Evolutionary conservation across 2,888 invertebrate genomes (phyloP).

Genomic region (Latrodectus elegans): DNA sequence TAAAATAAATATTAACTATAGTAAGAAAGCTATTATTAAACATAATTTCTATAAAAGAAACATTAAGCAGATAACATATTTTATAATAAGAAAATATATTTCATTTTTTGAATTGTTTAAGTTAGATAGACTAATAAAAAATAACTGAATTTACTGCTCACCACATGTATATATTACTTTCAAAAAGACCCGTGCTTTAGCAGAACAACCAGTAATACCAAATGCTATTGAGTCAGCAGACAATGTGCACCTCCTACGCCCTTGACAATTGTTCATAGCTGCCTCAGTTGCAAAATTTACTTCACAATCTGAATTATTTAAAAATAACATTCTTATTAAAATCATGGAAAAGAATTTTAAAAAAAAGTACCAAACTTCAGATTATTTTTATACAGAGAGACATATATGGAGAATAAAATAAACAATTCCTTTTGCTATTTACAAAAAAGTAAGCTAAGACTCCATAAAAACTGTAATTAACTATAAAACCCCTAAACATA

Average conservation of each 20-base stretch:
- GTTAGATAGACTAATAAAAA: no score
- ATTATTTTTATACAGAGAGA: no score
- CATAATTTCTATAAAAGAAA: not conserved
- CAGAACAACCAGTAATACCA: slow-evolving; percentile 71
- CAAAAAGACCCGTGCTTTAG: slow-evolving; percentile 71
- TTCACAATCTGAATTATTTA: slow-evolving; percentile 83
- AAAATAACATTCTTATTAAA: not conserved
- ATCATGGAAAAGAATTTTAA: not conserved
- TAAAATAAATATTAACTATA: slow-evolving; percentile 73
- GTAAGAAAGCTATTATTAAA: no score
- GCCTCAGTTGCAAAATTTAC: slow-evolving; percentile 93
- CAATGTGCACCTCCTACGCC: slow-evolving; percentile 72
- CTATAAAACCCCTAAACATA: no score
- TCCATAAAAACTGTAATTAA: no score
- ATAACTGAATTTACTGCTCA: slow-evolving; percentile 1
- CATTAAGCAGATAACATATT: not conserved
- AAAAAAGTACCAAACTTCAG: no score
- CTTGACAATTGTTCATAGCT: slow-evolving; percentile 84
- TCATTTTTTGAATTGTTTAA: no score
- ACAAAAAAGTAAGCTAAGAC: no score
- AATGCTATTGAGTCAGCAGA: slow-evolving; percentile 72
- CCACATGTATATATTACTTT: slow-evolving; percentile 73
- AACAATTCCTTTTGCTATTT: no score
- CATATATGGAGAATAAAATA: no score
- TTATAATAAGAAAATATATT: no score